Evolutionary conservation across 2,797 vertebrate genomes (phyloP), one percentile per base, ranked within the genome.

Genomic region (Helicolenus hilgendorfi): DNA sequence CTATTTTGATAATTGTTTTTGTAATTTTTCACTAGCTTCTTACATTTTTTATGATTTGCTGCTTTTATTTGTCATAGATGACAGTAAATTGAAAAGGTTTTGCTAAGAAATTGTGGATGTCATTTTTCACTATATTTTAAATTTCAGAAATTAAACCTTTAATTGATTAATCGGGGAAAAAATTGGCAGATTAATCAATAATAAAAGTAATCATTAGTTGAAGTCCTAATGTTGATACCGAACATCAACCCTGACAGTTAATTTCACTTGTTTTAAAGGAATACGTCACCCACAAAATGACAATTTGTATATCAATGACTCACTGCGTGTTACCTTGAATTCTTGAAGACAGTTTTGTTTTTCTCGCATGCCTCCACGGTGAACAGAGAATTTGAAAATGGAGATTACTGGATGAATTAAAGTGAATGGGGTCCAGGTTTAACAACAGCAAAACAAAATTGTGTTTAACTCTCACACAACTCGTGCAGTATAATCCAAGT

Each of bases 61-160:
- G 41, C 14, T 45, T 18, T 15, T 38, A 38, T 45, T 45, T 45
- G 41, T 45, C 15, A 18, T 45, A 45, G 18, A 15, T 70, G 6
- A 33, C n/a, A 4, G 22, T 67, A 8, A 41, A 65, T 38, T 24
- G 4, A 65, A 65, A 26, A 67, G 6, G 0, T 38, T 49, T 49
- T 49, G 0, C 49, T 53, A 0, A 8, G 49, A 53, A 41, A 38
- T 33, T 15, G 35, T 22, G 1, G 49, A 45, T 22, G 13, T 27
- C 0, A 41, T 41, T 41, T 45, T 49, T 31, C 2, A 20, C 0
- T 58, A 0, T 11, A 0, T 72, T 20, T 36, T 1, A 63, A 31
- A 31, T 41, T 55, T 20, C 7, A 59, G 9, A 24, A 33, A 15
- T 9, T 20, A 49, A 49, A 49, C 18, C 41, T 18, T 33, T 18